A percentile compares a stretch with the other conserved stretches of the same genome.
These are phyloP conservation scores for Plecotus auritus DNA, from an alignment of 2,113 vertebrate species.

Conservation along the genomic window DNA sequence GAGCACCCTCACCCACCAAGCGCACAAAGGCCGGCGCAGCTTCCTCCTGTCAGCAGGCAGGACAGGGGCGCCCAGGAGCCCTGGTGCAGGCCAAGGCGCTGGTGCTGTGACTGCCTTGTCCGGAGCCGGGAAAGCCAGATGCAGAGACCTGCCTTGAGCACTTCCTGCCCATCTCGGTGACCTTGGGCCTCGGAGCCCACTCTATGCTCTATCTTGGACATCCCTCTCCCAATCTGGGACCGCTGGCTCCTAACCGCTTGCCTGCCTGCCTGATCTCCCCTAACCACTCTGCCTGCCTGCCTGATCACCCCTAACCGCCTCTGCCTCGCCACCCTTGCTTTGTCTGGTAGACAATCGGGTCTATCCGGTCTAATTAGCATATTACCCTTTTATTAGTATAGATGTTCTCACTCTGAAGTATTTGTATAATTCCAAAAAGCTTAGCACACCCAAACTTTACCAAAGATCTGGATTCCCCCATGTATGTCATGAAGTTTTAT, in stretches of 20 bases:
- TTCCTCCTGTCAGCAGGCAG: background rate
- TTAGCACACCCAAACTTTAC: background rate
- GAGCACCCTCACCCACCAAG: background rate
- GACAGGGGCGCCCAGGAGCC: background rate
- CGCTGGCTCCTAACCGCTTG: no score
- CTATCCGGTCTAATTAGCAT: no score
- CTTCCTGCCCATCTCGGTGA: background rate
- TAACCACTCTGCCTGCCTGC: no score
- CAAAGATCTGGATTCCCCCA: background rate
- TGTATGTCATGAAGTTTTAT: background rate
- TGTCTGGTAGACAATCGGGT: no score
- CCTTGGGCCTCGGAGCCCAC: background rate
- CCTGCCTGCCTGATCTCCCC: no score
- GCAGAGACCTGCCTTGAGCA: background rate
- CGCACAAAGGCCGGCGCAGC: background rate
- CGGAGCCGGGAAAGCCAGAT: background rate
- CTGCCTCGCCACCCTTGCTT: no score
- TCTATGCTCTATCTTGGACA: background rate
- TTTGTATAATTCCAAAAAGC: constrained; percentile 16
- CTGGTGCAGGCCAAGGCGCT: background rate
- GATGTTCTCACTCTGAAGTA: background rate
- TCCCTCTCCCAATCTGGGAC: no score
- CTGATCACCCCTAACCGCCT: no score
- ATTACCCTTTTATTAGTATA: no score
- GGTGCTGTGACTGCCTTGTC: background rate